Conservation (phyloP, 2,888 invertebrate genomes). For the Heliconius hortense region DNA sequence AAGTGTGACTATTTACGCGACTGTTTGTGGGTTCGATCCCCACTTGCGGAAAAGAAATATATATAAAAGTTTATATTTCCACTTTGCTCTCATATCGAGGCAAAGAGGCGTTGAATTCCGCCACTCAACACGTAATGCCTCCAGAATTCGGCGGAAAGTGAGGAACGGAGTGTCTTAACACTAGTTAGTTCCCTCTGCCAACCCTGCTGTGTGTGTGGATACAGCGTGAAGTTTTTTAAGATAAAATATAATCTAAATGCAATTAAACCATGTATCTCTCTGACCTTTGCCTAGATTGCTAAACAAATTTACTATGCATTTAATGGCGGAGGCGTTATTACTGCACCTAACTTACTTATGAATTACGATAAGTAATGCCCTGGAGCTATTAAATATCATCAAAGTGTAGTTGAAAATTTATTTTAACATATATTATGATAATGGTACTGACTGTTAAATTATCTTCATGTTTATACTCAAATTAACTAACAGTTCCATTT, state of each 20-base stretch:
- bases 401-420: neutral
- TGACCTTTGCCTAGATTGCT: conserved; percentile 25
- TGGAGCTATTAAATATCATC: neutral
- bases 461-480: neutral
- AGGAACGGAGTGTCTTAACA: neutral
- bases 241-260: conserved; percentile 4
- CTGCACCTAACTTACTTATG: conserved; percentile 1
- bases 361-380: conserved; percentile 2
- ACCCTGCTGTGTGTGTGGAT: neutral
- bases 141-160: neutral
- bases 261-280: conserved; percentile 13
- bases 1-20: neutral
- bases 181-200: neutral
- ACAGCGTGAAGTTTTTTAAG: neutral
- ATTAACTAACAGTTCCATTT: too few species aligned
- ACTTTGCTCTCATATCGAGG: too few species aligned
- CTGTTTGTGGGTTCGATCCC: neutral
- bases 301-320: conserved; percentile 18
- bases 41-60: too few species aligned
- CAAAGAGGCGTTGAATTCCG: neutral
- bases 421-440: neutral
- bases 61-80: too few species aligned
- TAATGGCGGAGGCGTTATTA: conserved; percentile 12
- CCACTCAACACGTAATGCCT: neutral
- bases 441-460: conserved; percentile 1